Percentiles rank a stretch among this genome's conserved stretches.
phyloP scores from a whole-genome alignment of 2,797 vertebrate genomes.

The Ctenopoma multispine region DNA sequence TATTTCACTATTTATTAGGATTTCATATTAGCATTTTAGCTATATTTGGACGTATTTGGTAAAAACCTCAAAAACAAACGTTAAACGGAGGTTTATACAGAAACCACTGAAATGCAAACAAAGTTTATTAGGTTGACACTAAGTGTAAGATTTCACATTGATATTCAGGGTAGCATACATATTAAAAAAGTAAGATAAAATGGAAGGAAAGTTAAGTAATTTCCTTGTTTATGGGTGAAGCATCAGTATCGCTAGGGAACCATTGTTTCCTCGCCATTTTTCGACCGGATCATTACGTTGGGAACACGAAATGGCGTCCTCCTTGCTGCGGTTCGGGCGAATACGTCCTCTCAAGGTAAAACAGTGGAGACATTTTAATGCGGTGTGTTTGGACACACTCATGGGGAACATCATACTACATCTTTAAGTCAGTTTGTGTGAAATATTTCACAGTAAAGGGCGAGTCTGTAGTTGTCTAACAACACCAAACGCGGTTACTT shows the following conservation, averaged over 20 bases:
- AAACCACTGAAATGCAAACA: no score
- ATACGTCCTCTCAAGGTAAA: conserved; percentile 82
- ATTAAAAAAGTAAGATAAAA: neutral
- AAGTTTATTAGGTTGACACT: no score
- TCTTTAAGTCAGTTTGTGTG: accelerated
- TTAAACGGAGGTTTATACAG: no score
- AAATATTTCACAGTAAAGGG: neutral
- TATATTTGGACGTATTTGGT: no score
- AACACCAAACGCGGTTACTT: no score
- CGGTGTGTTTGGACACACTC: accelerated
- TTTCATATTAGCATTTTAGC: no score
- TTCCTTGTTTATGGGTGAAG: neutral
- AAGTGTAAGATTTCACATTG: neutral
- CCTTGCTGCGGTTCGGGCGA: conserved; percentile 78
- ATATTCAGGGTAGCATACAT: neutral
- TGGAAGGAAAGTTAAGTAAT: neutral
- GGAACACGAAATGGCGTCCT: conserved; percentile 79
- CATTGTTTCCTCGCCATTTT: conserved; percentile 31
- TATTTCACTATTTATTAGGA: no score
- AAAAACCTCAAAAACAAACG: no score
- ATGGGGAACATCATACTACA: accelerated
- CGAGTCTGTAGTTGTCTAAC: no score
- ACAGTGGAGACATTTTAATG: accelerated
- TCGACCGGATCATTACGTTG: conserved; percentile 63
- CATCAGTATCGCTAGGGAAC: conserved; percentile 13